Base-by-base conservation (phyloP, 2,113 vertebrate species). In the Pungitius pungitius region DNA sequence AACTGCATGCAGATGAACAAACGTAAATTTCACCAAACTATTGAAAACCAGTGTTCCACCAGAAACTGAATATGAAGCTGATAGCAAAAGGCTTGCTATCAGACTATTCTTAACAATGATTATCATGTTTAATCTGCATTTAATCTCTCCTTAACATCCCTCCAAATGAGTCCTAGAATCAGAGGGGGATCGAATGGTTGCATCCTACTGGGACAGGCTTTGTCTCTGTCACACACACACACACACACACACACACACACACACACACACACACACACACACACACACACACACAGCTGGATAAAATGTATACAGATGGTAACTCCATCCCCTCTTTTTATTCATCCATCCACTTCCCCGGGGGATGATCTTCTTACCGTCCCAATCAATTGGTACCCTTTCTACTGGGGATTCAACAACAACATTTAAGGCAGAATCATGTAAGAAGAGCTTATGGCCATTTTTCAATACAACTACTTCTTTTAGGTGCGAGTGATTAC, bases 271-370 rank as follows among this genome's bases (percentile, higher is more conserved):
- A 42, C 39, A 6, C 22, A 42, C 27, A 57, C 58, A 73, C 22
- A 30, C 54, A 30, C 54, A 30, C 54, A 30, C 54, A 30, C 54
- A 30, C 54, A 17, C 54, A 52, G 30, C 24, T 13, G 54, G 40
- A 75, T 60, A 80, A 84, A 76, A 17, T 35, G 51, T 43, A n/a
- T 66, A 70, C 81, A 86, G 54, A 85, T 86, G 76, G 73, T 78
- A 54, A 65, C 64, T 51, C 67, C 42, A 55, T 10, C 12, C 59
- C 61, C 51, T 63, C 42, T 47, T 62, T 69, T 56, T 20, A 79
- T 77, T 35, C 55, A 54, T 49, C 24, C 27, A 43, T 43, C 45
- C 51, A 55, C 45, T 39, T 58, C 68, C 33, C 55, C 15, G 54
- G 20, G 17, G 42, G 39, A 67, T 71, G 69, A 79, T 80, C 71